Evolutionary conservation across 2,797 vertebrate species (phyloP).

Genomic region (Pachyuromys duprasi): DNA sequence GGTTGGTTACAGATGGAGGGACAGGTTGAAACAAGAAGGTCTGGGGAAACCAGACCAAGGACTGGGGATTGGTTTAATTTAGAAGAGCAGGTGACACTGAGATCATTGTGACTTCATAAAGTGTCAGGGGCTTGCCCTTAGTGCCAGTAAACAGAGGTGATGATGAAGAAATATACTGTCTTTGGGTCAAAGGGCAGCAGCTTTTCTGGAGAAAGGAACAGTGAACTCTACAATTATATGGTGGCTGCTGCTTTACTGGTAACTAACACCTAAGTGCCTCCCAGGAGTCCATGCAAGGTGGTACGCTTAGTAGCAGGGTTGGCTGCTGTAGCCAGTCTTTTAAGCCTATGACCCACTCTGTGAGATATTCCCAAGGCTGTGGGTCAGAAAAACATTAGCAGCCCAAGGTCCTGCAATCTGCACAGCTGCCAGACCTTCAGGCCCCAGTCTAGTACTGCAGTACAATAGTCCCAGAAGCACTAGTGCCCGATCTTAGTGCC

Average conservation of each 20-base stretch:
- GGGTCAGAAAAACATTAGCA: conserved; percentile 30
- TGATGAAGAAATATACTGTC: conserved; percentile 13
- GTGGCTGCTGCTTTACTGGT: neutral
- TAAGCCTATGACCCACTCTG: neutral
- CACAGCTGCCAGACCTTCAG: neutral
- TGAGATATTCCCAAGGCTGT: conserved; percentile 18
- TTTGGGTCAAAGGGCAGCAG: conserved; percentile 48
- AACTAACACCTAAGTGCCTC: conserved; percentile 40
- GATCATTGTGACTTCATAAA: conserved; percentile 41
- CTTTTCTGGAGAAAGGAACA: conserved; percentile 48
- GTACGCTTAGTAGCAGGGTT: neutral
- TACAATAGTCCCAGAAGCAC: conserved; percentile 29
- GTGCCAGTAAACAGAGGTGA: neutral
- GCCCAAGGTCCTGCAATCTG: neutral
- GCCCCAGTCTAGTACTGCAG: neutral
- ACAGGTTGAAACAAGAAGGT: neutral
- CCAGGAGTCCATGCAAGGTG: conserved; percentile 21
- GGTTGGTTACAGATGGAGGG: conserved; percentile 14
- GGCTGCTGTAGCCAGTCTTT: neutral
- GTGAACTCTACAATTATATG: conserved; percentile 9
- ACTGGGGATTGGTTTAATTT: neutral
- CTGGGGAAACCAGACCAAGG: neutral
- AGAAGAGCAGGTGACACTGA: conserved; percentile 32
- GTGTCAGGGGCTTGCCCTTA: conserved; percentile 6
- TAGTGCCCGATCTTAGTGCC: neutral